Evolutionary conservation across 2,797 vertebrate genomes (phyloP).

Genomic region (Poeciliopsis turneri): DNA sequence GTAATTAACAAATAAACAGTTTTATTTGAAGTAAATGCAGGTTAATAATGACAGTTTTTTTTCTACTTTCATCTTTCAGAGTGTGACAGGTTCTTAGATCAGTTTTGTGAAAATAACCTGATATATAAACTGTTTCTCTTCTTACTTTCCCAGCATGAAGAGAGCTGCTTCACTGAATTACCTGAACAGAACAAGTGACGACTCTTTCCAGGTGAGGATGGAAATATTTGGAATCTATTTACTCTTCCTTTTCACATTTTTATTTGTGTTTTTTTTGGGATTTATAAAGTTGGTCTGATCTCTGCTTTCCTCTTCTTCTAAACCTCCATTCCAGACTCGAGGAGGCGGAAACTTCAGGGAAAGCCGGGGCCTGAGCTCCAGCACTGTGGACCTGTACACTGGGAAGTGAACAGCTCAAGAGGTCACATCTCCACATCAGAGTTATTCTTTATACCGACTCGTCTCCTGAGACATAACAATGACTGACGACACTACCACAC

Average conservation of each 20-base stretch:
- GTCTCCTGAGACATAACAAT: background rate
- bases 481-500: slow-evolving; percentile 32
- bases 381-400: slow-evolving; percentile 89
- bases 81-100: background rate
- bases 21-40: background rate
- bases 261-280: too few species aligned
- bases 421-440: slow-evolving; percentile 10
- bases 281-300: too few species aligned
- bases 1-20: slow-evolving; percentile 55
- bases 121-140: background rate
- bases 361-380: slow-evolving; percentile 90
- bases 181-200: slow-evolving; percentile 90
- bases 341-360: slow-evolving; percentile 77
- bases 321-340: slow-evolving; percentile 69
- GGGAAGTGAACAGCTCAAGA: slow-evolving; percentile 75
- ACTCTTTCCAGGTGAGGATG: slow-evolving; percentile 86
- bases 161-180: slow-evolving; percentile 93
- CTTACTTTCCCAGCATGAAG: slow-evolving; percentile 87
- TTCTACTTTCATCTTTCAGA: background rate
- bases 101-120: background rate
- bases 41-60: background rate
- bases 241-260: background rate
- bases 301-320: background rate
- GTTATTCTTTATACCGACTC: background rate
- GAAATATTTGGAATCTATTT: background rate